Conservation (phyloP, 2,113 vertebrate genomes). For the Bostrychus sinensis region DNA sequence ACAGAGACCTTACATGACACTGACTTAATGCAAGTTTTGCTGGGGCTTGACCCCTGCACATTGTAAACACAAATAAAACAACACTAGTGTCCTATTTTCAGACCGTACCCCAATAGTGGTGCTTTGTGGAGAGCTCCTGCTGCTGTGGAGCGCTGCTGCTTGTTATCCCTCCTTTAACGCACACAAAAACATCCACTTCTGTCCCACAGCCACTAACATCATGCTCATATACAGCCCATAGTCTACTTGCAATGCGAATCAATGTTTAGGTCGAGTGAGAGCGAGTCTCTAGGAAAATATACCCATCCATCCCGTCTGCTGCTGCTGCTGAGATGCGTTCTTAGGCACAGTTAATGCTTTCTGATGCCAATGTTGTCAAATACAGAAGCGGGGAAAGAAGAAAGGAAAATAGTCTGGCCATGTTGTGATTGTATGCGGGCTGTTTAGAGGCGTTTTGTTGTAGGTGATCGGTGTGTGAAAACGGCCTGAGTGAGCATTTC, state of each 20-base stretch:
- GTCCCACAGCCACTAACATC: slow-evolving; percentile 6
- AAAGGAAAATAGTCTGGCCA: slow-evolving; percentile 7
- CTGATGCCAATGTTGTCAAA: slow-evolving; percentile 2
- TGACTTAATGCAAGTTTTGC: too few relatives aligned
- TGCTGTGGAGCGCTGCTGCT: slow-evolving; percentile 3
- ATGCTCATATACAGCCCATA: slow-evolving; percentile 19
- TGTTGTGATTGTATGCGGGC: slow-evolving; percentile 3
- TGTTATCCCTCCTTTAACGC: slow-evolving; percentile 6
- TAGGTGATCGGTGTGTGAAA: slow-evolving; percentile 27
- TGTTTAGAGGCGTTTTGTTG: not conserved
- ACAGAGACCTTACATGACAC: too few relatives aligned
- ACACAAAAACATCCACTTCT: not conserved
- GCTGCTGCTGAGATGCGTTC: too few relatives aligned
- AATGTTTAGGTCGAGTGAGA: slow-evolving; percentile 18
- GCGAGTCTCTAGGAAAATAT: not conserved
- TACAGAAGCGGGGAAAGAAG: not conserved
- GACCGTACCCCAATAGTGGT: slow-evolving; percentile 7
- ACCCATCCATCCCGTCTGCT: slow-evolving; percentile 22
- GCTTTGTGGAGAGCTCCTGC: slow-evolving; percentile 49
- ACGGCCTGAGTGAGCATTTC: slow-evolving; percentile 45
- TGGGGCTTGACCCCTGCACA: too few relatives aligned
- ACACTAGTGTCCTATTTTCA: too few relatives aligned
- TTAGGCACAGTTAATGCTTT: slow-evolving; percentile 20
- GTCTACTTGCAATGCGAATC: slow-evolving; percentile 18
- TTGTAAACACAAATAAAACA: too few relatives aligned